A percentile compares a stretch with the other conserved stretches of the same genome.
Evolutionary conservation across 2,888 invertebrate genomes (phyloP).

Genomic region (Asteroscopus sphinx): DNA sequence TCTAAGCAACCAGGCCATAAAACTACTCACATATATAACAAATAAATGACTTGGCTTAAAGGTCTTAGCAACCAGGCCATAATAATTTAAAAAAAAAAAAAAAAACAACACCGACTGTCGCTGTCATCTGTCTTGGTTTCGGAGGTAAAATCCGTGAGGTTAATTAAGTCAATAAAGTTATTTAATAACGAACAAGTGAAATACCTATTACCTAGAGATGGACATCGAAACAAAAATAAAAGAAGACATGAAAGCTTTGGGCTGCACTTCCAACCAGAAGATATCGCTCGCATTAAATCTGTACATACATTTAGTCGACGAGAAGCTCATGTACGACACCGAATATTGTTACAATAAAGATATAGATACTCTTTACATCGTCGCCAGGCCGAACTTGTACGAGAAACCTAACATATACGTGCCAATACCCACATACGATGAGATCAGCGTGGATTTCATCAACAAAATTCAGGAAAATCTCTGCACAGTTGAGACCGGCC

Average conservation of each 20-base stretch:
- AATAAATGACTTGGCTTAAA: no score
- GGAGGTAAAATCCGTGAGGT: no score
- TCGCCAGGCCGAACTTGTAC: slow-evolving; percentile 78
- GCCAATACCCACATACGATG: slow-evolving; percentile 75
- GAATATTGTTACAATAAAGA: slow-evolving; percentile 85
- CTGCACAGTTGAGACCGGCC: slow-evolving; percentile 83
- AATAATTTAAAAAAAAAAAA: no score
- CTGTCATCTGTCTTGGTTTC: no score
- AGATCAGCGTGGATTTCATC: slow-evolving; percentile 76
- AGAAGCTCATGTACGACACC: slow-evolving; percentile 85
- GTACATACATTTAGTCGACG: slow-evolving; percentile 83
- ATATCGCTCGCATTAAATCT: slow-evolving; percentile 81
- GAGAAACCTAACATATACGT: slow-evolving; percentile 84
- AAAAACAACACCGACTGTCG: no score
- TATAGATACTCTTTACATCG: slow-evolving; percentile 81
- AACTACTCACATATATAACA: no score
- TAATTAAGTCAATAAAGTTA: no score
- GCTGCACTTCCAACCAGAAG: slow-evolving; percentile 79
- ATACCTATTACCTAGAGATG: slow-evolving; percentile 60
- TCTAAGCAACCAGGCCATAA: no score
- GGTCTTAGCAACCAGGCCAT: no score
- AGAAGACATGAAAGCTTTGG: slow-evolving; percentile 82
- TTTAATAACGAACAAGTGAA: no score
- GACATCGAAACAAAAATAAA: slow-evolving; percentile 83
- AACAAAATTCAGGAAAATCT: slow-evolving; percentile 81